Base-by-base conservation (phyloP, 2,113 vertebrate species). In the Taxidea taxus region DNA sequence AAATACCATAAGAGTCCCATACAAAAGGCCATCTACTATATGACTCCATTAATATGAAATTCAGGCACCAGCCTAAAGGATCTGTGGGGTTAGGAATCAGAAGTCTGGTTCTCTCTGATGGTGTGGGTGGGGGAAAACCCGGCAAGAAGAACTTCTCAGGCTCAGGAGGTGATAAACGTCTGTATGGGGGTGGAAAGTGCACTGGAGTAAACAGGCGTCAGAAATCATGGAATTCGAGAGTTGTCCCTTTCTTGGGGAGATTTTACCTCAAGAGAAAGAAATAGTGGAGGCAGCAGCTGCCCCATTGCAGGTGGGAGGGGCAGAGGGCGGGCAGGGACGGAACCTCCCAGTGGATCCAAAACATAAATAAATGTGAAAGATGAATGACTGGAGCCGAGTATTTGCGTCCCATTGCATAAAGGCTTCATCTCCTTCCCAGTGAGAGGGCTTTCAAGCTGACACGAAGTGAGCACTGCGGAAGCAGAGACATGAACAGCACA, bases 141-240 rank as follows among this genome's bases (percentile, higher is more conserved):
- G 2, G 25, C 27, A 0, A 3, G 29, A 64, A 34, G 44, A 88
- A 11, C 9, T 18, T 64, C 44, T 25, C 0, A 39, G 70, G 18
- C 6, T 0, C 7, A 42, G 31, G 70, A 54, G 47, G 2, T 3
- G 18, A 15, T 0, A 4, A 0, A 31, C 4, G 0, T 49, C 29
- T 8, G 7, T 3, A 6, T 5, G 25, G 31, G 34, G 34, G 20
- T 44, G 6, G 34, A 15, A 47, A 1, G 16, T 23, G 1, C 83
- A 5, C 1, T 2, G 44, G 13, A 11, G 20, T 20, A 2, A 29
- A 14, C 27, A 39, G 37, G 13, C 18, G 16, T 15, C 54, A 12
- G 12, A 39, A 39, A 6, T 64, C 27, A 12, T 0, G 29, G 44
- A 58, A 15, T 37, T 39, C 13, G 62, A 91, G 25, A 81, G 54